Evolutionary conservation across 2,113 vertebrate genomes (phyloP), one percentile per base, ranked within the genome.

Genomic region (Chloebia gouldiae): DNA sequence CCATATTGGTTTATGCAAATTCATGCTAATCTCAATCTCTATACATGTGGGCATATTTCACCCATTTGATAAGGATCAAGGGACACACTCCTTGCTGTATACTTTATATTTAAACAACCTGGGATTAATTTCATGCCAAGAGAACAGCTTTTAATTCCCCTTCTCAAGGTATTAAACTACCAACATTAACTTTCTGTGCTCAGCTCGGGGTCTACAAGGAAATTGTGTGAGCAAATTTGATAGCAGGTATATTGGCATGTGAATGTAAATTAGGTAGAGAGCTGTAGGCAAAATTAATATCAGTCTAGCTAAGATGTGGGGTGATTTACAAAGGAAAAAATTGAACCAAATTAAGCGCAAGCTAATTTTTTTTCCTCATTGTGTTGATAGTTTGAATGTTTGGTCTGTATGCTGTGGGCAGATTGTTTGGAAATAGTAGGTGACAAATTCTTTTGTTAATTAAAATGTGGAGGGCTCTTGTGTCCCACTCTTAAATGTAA

Each of bases 141-240:
- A 93, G 86, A 97, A 91, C 51, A 80, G 56, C 49, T 89, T 96
- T 88, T 93, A 85, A 77, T 92, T 86, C 75, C 83, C 64, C 24
- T 28, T 94, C 54, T 95, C 64, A 84, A 85, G 91, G 49, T 51
- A 88, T 81, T 84, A 88, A 96, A 75, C 66, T 79, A 71, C 85
- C 45, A 70, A 31, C 90, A 93, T 95, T 96, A 95, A 95, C 76
- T 95, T 93, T 90, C 91, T 86, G 2, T 88, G 71, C 65, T 95
- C 39, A 69, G 72, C 87, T 96, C 88, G 72, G 84, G 84, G 70
- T 92, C 93, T 97, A 40, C 68, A 59, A 81, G 82, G 95, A 94
- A 92, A 94, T 90, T 69, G 87, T 80, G 85, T 92, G 93, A 96
- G 86, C 73, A 92, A 90, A 93, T 95, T 91, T 96, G 87, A 91